Conservation (phyloP, 2,888 invertebrate species). For the Tetranychus truncatus region DNA sequence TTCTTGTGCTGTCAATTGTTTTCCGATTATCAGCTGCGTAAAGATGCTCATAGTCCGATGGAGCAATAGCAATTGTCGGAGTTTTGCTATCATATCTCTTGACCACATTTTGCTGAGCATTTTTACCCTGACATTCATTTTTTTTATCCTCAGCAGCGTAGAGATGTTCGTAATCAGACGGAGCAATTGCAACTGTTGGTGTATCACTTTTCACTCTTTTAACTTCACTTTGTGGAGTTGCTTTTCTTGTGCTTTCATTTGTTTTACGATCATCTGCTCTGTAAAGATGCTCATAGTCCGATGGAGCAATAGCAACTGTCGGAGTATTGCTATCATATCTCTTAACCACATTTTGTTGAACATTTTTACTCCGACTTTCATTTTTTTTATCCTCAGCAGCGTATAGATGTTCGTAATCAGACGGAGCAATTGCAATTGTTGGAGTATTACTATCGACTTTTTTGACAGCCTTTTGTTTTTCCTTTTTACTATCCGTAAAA, state of each 20-base stretch:
- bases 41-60: slow-evolving; percentile 8
- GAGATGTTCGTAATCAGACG: slow-evolving; percentile 10
- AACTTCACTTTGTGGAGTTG: background rate
- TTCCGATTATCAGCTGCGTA: background rate
- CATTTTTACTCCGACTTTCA: background rate
- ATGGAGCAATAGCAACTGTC: slow-evolving; percentile 9
- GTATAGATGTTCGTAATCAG: slow-evolving; percentile 8
- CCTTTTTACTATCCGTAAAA: too few species aligned
- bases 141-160: background rate
- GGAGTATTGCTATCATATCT: background rate
- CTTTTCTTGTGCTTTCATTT: background rate
- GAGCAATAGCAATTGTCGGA: slow-evolving; percentile 8
- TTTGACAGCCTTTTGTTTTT: too few species aligned
- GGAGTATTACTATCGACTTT: background rate
- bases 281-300: slow-evolving; percentile 8
- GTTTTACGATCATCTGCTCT: background rate
- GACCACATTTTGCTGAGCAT: background rate
- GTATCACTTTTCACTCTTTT: background rate
- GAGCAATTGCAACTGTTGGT: slow-evolving; percentile 5
- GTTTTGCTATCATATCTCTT: background rate
- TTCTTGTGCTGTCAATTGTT: background rate
- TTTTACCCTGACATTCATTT: background rate
- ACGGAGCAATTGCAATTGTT: slow-evolving; percentile 7
- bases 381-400: background rate
- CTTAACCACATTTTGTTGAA: background rate